Evolutionary conservation across 1,140 invertebrate genomes (phyloP), one percentile per base, ranked within the genome.

Genomic region (Ganaspis sp.): DNA sequence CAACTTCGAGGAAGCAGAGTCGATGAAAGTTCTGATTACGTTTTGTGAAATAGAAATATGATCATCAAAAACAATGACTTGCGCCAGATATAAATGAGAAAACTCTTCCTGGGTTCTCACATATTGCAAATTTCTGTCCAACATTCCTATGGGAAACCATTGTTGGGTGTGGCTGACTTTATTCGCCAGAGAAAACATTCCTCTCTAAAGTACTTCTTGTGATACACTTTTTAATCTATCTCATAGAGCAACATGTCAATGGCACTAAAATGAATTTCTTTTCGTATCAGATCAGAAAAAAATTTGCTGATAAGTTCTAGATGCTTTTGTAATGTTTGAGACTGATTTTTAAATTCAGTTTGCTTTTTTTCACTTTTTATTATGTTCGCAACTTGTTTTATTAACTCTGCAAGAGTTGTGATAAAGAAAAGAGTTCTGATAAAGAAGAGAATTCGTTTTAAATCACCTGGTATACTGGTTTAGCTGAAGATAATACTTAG

Each of bases 51-150:
- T 26, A 8, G 4, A 64, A 64, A 26, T 29, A 64, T 64, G 58
- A 64, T n/a, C 58, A 64, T 64, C 12, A 64, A 64, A 64, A 64
- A 64, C 58, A 64, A 64, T 64, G 58, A 64, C 58, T 64, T 64
- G 58, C 23, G 26, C 9, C 21, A 64, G 58, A 17, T 64, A 34
- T 29, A n/a, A 64, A 64, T n/a, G 58, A 26, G 21, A 64, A 26
- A 64, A 29, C 58, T 64, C 58, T 64, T 29, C 21, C 58, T 64
- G 26, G 26, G 58, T 64, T 64, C 58, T 64, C 58, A 64, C 58
- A 29, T 64, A 29, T 64, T 64, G 58, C 58, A 64, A 64, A 64
- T 64, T 29, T 64, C 58, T 64, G 26, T 64, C 58, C 58, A 64
- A 26, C 58, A 64, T 64, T 64, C 58, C 58, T 64, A 64, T 64